These are phyloP conservation scores for Hydropotes inermis DNA, from an alignment of 2,113 vertebrate species.

Conservation along the genomic window DNA sequence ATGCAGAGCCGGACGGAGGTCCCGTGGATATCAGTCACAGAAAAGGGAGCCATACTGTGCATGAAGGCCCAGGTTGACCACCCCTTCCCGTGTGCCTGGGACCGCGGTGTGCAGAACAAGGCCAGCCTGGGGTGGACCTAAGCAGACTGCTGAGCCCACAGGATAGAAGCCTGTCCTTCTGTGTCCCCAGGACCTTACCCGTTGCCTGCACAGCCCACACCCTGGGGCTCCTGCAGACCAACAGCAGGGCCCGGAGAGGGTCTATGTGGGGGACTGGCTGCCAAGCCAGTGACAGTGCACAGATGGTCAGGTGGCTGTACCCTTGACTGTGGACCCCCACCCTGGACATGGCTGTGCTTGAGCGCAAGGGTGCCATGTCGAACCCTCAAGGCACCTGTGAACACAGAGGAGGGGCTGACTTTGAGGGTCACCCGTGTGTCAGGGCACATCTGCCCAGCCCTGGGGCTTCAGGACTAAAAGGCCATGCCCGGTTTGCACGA, in stretches of 20 bases:
- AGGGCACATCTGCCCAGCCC: too few species aligned
- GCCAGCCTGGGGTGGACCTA: accelerated
- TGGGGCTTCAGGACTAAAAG: neutral
- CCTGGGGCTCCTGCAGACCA: neutral
- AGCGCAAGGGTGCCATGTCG: accelerated
- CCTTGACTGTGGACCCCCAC: accelerated
- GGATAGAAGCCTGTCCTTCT: too few species aligned
- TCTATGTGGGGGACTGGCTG: too few species aligned
- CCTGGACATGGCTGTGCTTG: neutral
- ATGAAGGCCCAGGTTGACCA: neutral
- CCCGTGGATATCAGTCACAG: accelerated
- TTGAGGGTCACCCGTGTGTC: accelerated
- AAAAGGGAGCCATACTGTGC: neutral
- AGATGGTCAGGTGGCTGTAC: accelerated
- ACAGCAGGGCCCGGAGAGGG: neutral
- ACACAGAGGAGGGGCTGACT: too few species aligned
- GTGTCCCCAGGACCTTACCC: neutral
- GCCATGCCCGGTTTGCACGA: accelerated
- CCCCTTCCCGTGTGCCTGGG: accelerated
- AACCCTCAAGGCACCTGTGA: neutral
- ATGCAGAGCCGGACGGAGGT: accelerated
- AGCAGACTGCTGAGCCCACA: neutral
- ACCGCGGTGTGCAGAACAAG: neutral
- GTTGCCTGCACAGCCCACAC: accelerated
- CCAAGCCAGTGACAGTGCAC: neutral